A percentile compares a stretch with the other conserved stretches of the same genome.
phyloP scores from a whole-genome alignment of 2,888 invertebrate genomes.

The Cheilosia variabilis region DNA sequence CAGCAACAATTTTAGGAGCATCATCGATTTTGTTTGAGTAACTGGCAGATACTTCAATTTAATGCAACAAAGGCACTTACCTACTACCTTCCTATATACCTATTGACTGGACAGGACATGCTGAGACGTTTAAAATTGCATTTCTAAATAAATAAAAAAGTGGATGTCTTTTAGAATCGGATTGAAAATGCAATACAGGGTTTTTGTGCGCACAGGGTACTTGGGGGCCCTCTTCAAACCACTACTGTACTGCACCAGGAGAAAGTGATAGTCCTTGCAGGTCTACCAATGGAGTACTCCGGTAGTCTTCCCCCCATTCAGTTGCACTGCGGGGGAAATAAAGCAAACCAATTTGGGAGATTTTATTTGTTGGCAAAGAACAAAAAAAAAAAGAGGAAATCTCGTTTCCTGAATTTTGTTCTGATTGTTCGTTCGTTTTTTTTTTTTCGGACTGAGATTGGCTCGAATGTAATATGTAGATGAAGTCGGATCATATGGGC shows the following conservation, averaged over 20 bases:
- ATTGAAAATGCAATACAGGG: conserved; percentile 22
- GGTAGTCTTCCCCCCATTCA: not conserved
- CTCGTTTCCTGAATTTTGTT: not conserved
- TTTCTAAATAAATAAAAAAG: conserved; percentile 16
- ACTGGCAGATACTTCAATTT: not conserved
- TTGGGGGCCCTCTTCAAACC: not conserved
- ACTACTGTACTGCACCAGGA: not conserved
- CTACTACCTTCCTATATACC: not conserved
- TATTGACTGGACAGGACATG: not conserved
- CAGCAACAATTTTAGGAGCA: not conserved
- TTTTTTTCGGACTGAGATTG: not conserved
- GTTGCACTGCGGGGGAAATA: not conserved
- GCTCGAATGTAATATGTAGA: conserved; percentile 1
- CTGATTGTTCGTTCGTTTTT: not conserved
- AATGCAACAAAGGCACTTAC: not conserved
- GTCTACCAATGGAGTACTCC: not conserved
- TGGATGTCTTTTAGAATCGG: conserved; percentile 8
- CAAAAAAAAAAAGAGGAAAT: not conserved
- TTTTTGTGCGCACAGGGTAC: not conserved
- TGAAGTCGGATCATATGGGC: not conserved
- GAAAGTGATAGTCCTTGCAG: conserved; percentile 1
- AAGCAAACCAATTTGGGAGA: conserved; percentile 35
- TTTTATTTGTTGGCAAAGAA: conserved; percentile 14
- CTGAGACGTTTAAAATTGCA: conserved; percentile 12
- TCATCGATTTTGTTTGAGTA: not conserved